Evolutionary conservation across 2,797 vertebrate genomes (phyloP).

Genomic region (Enteromius unitaeniatus): DNA sequence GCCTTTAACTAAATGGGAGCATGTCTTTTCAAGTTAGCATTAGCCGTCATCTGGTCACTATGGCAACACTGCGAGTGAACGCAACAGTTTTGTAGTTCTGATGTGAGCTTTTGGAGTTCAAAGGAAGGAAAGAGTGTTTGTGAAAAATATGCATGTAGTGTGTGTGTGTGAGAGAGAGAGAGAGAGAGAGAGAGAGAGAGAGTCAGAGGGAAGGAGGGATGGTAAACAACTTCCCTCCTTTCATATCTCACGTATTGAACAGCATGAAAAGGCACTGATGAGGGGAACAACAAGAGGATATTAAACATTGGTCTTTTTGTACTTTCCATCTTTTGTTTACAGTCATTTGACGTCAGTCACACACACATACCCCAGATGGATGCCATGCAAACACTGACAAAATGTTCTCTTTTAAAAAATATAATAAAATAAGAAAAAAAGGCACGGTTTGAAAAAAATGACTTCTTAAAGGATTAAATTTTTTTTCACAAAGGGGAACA

Average conservation of each 20-base stretch:
- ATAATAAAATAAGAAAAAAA: conserved; percentile 10
- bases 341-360: conserved; percentile 44
- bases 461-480: background rate
- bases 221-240: conserved; percentile 45
- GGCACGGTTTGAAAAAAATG: background rate
- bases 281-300: conserved; percentile 45
- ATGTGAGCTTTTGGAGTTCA: conserved; percentile 47
- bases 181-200: background rate
- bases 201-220: background rate
- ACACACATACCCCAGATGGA: background rate
- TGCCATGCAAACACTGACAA: conserved; percentile 19
- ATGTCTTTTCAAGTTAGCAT: conserved; percentile 40
- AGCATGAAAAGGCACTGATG: conserved; percentile 55
- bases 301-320: conserved; percentile 49
- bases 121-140: conserved; percentile 32
- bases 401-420: conserved; percentile 9
- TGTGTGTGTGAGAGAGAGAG: background rate
- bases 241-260: conserved; percentile 45
- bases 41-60: conserved; percentile 51
- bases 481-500: background rate
- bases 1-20: conserved; percentile 20
- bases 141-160: conserved; percentile 12
- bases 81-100: conserved; percentile 41
- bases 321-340: conserved; percentile 47
- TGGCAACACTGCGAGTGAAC: conserved; percentile 48